Percentiles rank a stretch among this genome's conserved stretches.
Conservation (phyloP, 2,113 vertebrate species). For the Cephalopholis sonnerati region DNA sequence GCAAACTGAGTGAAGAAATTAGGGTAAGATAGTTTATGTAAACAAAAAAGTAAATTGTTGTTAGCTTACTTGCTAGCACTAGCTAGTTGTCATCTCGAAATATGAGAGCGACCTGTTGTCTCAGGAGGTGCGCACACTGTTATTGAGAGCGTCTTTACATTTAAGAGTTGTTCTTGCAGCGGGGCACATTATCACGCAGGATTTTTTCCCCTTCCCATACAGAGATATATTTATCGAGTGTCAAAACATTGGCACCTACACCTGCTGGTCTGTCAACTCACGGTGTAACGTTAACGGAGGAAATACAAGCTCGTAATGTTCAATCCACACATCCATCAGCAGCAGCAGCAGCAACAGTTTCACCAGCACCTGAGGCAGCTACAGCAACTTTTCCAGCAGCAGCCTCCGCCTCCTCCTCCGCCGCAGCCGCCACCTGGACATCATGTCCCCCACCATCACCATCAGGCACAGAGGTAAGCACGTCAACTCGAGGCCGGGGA, state of each 20-base stretch:
- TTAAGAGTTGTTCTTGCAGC: neutral
- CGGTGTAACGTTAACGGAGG: neutral
- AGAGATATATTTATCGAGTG: conserved; percentile 3
- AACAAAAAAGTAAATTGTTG: conserved; percentile 24
- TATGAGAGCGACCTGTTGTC: conserved; percentile 69
- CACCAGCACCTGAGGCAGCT: conserved; percentile 92
- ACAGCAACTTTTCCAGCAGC: conserved; percentile 89
- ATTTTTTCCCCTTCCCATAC: neutral
- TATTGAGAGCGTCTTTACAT: conserved; percentile 10
- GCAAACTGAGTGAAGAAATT: neutral
- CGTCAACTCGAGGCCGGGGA: conserved; percentile 81
- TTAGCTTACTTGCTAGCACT: conserved; percentile 53
- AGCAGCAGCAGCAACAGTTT: conserved; percentile 87
- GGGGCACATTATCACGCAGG: neutral
- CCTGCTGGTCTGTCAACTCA: conserved; percentile 29
- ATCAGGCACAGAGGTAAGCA: conserved; percentile 88
- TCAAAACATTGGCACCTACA: conserved; percentile 5
- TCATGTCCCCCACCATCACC: conserved; percentile 82
- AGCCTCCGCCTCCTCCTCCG: conserved; percentile 75
- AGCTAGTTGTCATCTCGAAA: conserved; percentile 56
- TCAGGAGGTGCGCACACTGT: conserved; percentile 39
- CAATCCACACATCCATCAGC: conserved; percentile 89
- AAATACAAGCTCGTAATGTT: conserved; percentile 85
- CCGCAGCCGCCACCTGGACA: conserved; percentile 83
- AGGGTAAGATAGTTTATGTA: neutral